These are phyloP conservation scores for Branchellion lobata DNA, from an alignment of 2,888 invertebrate genomes.

Conservation along the genomic window DNA sequence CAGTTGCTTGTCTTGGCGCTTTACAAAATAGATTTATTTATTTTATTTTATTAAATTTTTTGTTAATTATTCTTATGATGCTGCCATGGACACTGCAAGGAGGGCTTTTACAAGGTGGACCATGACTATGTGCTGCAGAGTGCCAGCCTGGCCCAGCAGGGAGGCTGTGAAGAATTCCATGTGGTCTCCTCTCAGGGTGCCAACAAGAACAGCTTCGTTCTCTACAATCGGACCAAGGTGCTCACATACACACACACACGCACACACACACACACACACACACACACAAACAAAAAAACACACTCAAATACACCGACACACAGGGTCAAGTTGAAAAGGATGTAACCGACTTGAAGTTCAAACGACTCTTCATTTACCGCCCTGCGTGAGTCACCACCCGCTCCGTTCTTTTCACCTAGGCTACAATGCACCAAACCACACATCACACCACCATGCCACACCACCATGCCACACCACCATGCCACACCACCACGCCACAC, in stretches of 20 bases:
- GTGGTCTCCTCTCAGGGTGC: constrained; percentile 64
- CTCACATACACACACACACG: not conserved
- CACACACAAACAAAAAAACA: not conserved
- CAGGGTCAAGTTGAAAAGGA: constrained; percentile 62
- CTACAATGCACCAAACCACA: no score
- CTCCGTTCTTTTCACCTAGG: no score
- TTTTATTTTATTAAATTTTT: no score
- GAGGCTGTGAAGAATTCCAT: constrained; percentile 63
- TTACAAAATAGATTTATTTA: no score
- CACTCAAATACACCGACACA: not conserved
- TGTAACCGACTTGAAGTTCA: constrained; percentile 58
- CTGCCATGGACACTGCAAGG: no score
- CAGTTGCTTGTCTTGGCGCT: no score
- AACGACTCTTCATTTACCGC: constrained; percentile 58
- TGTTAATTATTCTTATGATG: no score
- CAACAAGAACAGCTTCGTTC: constrained; percentile 62
- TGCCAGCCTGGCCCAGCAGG: constrained; percentile 63
- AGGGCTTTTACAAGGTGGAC: constrained; percentile 63
- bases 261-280: not conserved
- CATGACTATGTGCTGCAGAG: constrained; percentile 65
- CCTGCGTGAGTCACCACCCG: constrained; percentile 62
- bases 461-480: no score
- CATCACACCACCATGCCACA: no score
- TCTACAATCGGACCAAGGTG: constrained; percentile 65
- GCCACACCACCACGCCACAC: no score